Conservation (phyloP, 1,140 invertebrate species). For the Drosophila nigromelanica region DNA sequence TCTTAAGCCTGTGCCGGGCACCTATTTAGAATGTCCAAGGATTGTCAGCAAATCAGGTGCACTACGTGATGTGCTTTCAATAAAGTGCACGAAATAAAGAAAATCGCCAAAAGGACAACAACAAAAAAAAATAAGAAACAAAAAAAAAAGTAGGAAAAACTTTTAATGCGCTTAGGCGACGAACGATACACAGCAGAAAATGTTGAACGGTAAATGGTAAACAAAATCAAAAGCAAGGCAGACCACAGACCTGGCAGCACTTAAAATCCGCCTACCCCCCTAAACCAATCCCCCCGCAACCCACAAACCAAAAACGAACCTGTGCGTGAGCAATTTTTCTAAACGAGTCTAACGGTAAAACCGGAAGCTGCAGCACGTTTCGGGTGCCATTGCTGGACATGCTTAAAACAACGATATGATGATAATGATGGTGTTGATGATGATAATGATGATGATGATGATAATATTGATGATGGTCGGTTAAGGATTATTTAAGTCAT, state of each 20-base stretch:
- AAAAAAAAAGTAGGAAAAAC: slow-evolving; percentile 35
- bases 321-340: slow-evolving; percentile 74
- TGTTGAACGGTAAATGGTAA: slow-evolving; percentile 56
- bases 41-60: slow-evolving; percentile 78
- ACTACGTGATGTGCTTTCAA: slow-evolving; percentile 78
- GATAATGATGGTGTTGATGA: slow-evolving; percentile 23
- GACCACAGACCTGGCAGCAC: slow-evolving; percentile 60
- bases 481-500: slow-evolving; percentile 33
- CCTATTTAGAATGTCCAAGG: slow-evolving; percentile 64
- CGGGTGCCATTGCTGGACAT: slow-evolving; percentile 27
- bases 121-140: slow-evolving; percentile 38
- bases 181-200: slow-evolving; percentile 59
- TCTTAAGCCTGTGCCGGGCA: slow-evolving; percentile 32
- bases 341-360: slow-evolving; percentile 36
- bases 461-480: slow-evolving; percentile 21
- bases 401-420: slow-evolving; percentile 14
- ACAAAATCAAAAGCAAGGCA: slow-evolving; percentile 66
- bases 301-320: slow-evolving; percentile 31
- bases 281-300: neutral
- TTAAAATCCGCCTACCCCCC: slow-evolving; percentile 41
- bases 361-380: slow-evolving; percentile 49
- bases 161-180: slow-evolving; percentile 75
- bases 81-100: slow-evolving; percentile 69
- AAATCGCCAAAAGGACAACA: slow-evolving; percentile 40
- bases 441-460: slow-evolving; percentile 5